Base-by-base conservation (phyloP, 2,113 vertebrate species). In the Sylvia atricapilla region DNA sequence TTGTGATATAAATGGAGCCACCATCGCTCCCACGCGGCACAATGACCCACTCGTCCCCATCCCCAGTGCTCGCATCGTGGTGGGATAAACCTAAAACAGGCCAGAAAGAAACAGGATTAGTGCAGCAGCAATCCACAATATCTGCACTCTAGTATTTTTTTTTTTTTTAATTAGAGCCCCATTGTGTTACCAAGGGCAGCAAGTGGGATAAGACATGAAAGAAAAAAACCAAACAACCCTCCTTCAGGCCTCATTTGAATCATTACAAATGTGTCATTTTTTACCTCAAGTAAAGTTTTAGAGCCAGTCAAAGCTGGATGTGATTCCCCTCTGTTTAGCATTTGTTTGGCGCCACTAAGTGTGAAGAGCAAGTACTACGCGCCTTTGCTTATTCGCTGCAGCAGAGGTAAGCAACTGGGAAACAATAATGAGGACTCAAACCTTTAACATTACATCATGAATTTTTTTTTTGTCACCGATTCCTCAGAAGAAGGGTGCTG, bases 21-120 rank as follows among this genome's bases (percentile, higher is more conserved):
- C 98, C 99, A 99, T 99, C 3, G 99, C 99, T 39, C 99, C 99
- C 12, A 99, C 98, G 13, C 99, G 98, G 87, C 99, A 99, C 93
- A 99, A 96, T 3, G 99, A 99, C 12, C 99, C 99, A 10, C 99
- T 99, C 93, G 98, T 99, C 17, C 99, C 99, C 98, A 99, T 98
- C 22, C 99, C 99, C 60, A 99, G 79, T 1, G 99, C 99, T 7
- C 99, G 96, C 63, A 98, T 98, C 6, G 96, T 96, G 0, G 99
- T 99, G 13, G 99, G 99, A 87, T 99, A 99, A 64, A 99, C 99
- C 99, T 99, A 59, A 37, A 84, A 74, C 6, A 58, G 62, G 11
- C 15, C 59, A 93, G 39, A 76, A 77, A 60, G 39, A 82, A 64
- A 74, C 0, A 1, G 1, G 23, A 64, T 91, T 90, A 90, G 22